Conservation (phyloP, 2,888 invertebrate species). For the Hirtodrosophila confusa region DNA sequence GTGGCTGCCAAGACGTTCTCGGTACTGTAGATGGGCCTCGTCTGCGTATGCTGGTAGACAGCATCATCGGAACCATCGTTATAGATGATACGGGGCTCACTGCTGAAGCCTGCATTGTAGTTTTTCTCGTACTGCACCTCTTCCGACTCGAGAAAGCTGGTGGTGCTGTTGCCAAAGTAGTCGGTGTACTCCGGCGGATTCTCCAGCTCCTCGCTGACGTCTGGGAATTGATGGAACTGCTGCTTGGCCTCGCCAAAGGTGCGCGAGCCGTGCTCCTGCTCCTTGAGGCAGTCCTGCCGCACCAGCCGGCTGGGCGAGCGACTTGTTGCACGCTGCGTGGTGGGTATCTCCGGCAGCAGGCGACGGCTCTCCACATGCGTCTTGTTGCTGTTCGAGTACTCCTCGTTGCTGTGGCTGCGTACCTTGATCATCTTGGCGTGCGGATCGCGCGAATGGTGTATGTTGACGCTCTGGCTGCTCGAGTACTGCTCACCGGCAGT, state of each 20-base stretch:
- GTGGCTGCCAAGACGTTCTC: slow-evolving; percentile 68
- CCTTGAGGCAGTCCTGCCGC: slow-evolving; percentile 83
- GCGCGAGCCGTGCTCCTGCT: slow-evolving; percentile 73
- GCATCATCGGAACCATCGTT: slow-evolving; percentile 79
- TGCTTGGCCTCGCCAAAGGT: slow-evolving; percentile 84
- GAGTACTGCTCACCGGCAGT: slow-evolving; percentile 79
- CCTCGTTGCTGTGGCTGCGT: slow-evolving; percentile 84
- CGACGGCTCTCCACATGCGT: slow-evolving; percentile 77
- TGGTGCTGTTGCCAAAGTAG: slow-evolving; percentile 79
- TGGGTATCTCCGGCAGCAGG: slow-evolving; percentile 82
- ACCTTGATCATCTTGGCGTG: slow-evolving; percentile 84
- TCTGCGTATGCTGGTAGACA: slow-evolving; percentile 57
- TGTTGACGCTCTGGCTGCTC: slow-evolving; percentile 83
- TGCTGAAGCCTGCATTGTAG: slow-evolving; percentile 81
- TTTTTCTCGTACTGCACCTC: slow-evolving; percentile 82
- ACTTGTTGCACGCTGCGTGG: slow-evolving; percentile 57
- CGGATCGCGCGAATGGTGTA: slow-evolving; percentile 80
- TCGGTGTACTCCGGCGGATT: slow-evolving; percentile 77
- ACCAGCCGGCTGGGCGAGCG: slow-evolving; percentile 82
- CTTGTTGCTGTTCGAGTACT: slow-evolving; percentile 81
- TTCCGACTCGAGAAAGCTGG: slow-evolving; percentile 81
- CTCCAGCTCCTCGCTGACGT: slow-evolving; percentile 80
- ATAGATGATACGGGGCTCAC: slow-evolving; percentile 82
- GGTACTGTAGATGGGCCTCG: slow-evolving; percentile 78
- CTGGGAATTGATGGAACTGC: slow-evolving; percentile 80